Conservation (phyloP, 2,113 vertebrate genomes). For the Paraplagusia blochii region DNA sequence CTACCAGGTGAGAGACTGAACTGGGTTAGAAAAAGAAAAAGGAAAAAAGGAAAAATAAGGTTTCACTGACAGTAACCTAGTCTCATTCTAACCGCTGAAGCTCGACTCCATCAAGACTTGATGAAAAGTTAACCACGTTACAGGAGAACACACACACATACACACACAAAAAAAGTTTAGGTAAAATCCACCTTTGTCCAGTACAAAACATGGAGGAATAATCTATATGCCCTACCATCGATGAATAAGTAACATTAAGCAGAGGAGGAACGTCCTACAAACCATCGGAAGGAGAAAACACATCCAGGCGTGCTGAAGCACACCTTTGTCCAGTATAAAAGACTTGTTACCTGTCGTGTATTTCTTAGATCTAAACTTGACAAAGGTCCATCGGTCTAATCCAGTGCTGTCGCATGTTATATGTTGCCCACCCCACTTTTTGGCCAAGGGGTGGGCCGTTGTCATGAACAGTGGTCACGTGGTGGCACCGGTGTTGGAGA, state of each 20-base stretch:
- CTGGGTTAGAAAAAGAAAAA: constrained; percentile 8
- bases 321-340: constrained; percentile 78
- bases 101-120: constrained; percentile 56
- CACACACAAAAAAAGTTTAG: constrained; percentile 58
- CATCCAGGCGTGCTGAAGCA: constrained; percentile 60
- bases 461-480: constrained; percentile 65
- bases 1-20: constrained; percentile 12
- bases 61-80: constrained; percentile 54
- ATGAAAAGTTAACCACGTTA: constrained; percentile 62
- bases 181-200: constrained; percentile 81
- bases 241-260: constrained; percentile 61
- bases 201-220: constrained; percentile 68
- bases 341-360: constrained; percentile 67
- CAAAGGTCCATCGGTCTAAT: constrained; percentile 71
- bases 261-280: constrained; percentile 54
- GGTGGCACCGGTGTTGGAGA: constrained; percentile 71
- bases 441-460: constrained; percentile 33
- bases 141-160: constrained; percentile 35
- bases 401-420: constrained; percentile 77
- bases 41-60: background rate
- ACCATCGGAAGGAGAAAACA: constrained; percentile 28
- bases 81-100: constrained; percentile 62
- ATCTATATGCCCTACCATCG: constrained; percentile 66
- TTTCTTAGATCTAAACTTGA: constrained; percentile 66
- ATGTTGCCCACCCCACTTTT: constrained; percentile 57